phyloP scores from a whole-genome alignment of 1,140 invertebrate genomes.

The Mylabris phalerata region DNA sequence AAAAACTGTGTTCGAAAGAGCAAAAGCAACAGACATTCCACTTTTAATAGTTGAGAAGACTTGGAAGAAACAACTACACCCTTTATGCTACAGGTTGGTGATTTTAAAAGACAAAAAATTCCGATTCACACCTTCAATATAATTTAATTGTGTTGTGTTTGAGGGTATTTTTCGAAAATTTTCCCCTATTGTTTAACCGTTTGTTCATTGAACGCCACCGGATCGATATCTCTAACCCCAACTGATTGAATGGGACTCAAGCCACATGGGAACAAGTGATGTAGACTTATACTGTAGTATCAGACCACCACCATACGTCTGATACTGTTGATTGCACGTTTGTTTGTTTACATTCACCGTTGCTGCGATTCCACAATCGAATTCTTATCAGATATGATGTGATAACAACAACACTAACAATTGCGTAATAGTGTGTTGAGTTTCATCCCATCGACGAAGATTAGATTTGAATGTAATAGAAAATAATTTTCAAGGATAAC shows the following conservation, averaged over 20 bases:
- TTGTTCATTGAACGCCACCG: background rate
- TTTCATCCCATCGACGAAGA: background rate
- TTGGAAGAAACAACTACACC: no score
- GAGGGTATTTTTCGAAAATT: no score
- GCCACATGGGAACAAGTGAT: slow-evolving; percentile 16
- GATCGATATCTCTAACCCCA: slow-evolving; percentile 11
- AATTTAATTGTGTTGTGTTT: no score
- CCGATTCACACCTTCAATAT: no score
- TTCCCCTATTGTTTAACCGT: no score
- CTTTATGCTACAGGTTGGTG: no score
- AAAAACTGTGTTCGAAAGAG: no score
- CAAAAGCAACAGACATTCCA: no score
- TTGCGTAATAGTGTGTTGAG: background rate
- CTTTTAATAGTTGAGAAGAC: no score
- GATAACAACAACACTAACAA: slow-evolving; percentile 11
- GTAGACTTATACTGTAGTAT: background rate
- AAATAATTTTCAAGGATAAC: slow-evolving; percentile 4
- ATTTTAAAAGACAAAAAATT: no score
- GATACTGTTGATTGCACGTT: slow-evolving; percentile 18
- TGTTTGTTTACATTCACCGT: slow-evolving; percentile 18
- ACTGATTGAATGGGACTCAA: slow-evolving; percentile 21
- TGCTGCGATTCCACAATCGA: slow-evolving; percentile 3
- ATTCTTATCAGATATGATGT: slow-evolving; percentile 12
- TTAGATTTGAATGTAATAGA: background rate
- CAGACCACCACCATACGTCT: background rate